Evolutionary conservation across 2,888 invertebrate species (phyloP), one percentile per base, ranked within the genome.

Genomic region (Eupithecia subfuscata): DNA sequence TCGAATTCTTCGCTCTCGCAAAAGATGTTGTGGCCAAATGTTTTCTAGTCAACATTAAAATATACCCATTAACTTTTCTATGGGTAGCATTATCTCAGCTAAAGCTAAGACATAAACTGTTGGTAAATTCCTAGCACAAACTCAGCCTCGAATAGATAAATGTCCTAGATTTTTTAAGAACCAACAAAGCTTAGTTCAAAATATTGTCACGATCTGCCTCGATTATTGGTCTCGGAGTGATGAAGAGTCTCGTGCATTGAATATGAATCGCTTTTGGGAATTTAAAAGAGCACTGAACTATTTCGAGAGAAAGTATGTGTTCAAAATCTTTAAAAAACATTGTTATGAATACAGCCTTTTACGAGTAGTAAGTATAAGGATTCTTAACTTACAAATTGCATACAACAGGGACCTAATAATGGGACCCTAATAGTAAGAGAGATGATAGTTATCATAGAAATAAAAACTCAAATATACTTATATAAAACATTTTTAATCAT

Each of bases 221-320:
- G 79, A 76, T 79, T 77, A 78, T 76, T 74, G 78, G 74, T 69
- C 74, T 73, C 64, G 40, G 73, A 75, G 75, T 80, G 80, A 78
- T 78, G 78, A 75, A 74, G 79, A 37, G 18, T 34, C 56, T 16
- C 80, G 80, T 75, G 80, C 75, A 73, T 22, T 9, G 78, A 78
- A 80, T 80, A 63, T 73, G 34, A 64, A 69, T 72, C 64, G 64
- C 60, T 52, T 45, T 34, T 69, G 71, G 65, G 75, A 74, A 25
- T 52, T 68, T 68, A 60, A 37, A 45, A 64, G 45, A 71, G 37
- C 45, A 60, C 60, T 56, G 56, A 72, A 64, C 64, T 67, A 67
- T 22, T 68, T 72, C 37, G 12, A n/a, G 34, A 52, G 22, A 16
- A 64, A 64, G 34, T 34, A 64, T 34, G 8, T 18, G 1, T 18